Base-by-base conservation (phyloP, 2,797 vertebrate genomes). In the Sparidentex hasta region DNA sequence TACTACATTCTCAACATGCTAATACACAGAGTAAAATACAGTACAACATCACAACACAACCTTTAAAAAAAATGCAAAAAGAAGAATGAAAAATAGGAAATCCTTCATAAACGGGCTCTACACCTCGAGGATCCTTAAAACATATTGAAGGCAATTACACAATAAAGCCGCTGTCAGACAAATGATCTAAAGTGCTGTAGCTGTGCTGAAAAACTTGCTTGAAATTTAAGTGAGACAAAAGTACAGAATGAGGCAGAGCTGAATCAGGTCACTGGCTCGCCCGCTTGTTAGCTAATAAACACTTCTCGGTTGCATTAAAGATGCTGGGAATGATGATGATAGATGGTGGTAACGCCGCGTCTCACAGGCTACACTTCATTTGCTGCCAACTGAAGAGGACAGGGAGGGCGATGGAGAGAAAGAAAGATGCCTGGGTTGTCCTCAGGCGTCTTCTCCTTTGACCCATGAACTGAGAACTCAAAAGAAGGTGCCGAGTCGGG, bases 401-500 rank as follows among this genome's bases (percentile, higher is more conserved):
- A 83, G 41, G 14, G 56, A 71, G 71, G 54, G 69, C 12, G 33
- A 61, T 50, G 33, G 79, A 73, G 44, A 66, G 71, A 69, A 61
- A 69, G 75, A 77, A 74, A 76, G 74, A 82, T 46, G 73, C 66
- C 65, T 74, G 55, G 25, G 44, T 51, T 48, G 33, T 80, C 78
- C 78, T 63, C 66, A 71, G 85, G 82, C 56, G 23, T 82, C 69
- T 74, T 84, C 78, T 85, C 76, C 65, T 87, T 73, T 93, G 84
- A 93, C 89, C 90, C 81, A 78, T 77, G 76, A 88, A 77, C 77
- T 67, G 71, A 83, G 75, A 82, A 65, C 81, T 77, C 81, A 83
- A 78, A 78, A 80, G 59, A 78, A 74, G 71, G 80, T 87, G 75
- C 51, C 33, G 51, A 77, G 67, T 78, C 64, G 18, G 41, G 64